These are phyloP conservation scores for Thalassaphorura encarpata DNA, from an alignment of 1,140 invertebrate genomes.

Conservation along the genomic window DNA sequence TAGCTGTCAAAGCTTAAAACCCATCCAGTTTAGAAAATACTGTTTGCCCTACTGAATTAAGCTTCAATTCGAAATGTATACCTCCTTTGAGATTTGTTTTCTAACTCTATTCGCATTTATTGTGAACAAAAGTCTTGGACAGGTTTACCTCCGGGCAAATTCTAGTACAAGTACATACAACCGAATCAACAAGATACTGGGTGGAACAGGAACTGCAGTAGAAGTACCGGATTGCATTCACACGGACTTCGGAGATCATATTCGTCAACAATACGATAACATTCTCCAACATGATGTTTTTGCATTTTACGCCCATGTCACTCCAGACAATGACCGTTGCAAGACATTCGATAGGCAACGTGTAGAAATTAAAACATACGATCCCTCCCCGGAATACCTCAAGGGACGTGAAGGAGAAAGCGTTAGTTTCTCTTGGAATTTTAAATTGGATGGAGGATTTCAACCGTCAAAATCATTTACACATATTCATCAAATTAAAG, in stretches of 20 bases:
- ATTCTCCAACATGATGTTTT: background rate
- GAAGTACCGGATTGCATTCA: background rate
- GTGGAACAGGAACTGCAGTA: background rate
- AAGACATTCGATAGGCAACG: conserved; percentile 5
- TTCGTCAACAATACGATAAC: background rate
- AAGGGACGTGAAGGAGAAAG: background rate
- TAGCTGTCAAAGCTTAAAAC: no score
- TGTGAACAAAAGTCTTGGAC: no score
- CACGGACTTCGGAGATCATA: background rate
- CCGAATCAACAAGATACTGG: background rate
- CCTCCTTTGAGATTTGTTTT: no score
- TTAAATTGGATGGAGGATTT: background rate
- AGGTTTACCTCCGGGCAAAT: no score
- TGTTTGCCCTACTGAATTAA: no score
- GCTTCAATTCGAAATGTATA: no score
- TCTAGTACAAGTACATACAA: background rate
- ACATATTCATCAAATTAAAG: conserved; percentile 7
- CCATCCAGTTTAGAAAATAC: no score
- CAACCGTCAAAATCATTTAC: background rate
- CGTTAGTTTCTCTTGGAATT: conserved; percentile 2
- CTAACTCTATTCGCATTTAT: no score
- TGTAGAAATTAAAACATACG: conserved; percentile 8
- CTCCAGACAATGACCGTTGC: conserved; percentile 6
- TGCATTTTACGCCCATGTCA: background rate
- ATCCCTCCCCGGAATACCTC: background rate